These are phyloP conservation scores for Gibbula magus DNA, from an alignment of 2,888 invertebrate species.

Conservation along the genomic window DNA sequence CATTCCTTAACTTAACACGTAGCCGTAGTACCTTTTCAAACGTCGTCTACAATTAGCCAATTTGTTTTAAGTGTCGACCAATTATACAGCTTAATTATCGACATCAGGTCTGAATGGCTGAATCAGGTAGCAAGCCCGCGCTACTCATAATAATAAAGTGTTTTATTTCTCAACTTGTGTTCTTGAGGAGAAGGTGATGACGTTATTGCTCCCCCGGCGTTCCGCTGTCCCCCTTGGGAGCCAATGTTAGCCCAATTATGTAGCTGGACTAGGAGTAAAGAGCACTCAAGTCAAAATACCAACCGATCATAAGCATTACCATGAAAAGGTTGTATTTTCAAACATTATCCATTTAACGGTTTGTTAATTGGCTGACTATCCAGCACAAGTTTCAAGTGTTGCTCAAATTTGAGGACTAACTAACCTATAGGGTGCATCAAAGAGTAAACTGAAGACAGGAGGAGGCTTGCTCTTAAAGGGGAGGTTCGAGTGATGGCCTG, in stretches of 20 bases:
- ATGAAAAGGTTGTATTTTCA: conserved; percentile 15
- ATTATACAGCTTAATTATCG: conserved; percentile 17
- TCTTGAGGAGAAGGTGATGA: no score
- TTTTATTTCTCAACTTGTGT: neutral
- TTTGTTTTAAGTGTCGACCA: conserved; percentile 20
- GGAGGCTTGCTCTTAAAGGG: neutral
- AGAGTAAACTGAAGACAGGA: neutral
- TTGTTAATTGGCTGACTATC: conserved; percentile 6
- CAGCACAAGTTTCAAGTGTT: neutral
- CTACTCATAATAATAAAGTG: neutral
- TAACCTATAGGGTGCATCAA: neutral
- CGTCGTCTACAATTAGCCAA: conserved; percentile 18
- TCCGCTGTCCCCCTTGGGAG: neutral
- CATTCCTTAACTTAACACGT: conserved; percentile 15
- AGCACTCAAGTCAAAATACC: neutral
- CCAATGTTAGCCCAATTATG: conserved; percentile 1
- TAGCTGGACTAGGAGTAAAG: neutral
- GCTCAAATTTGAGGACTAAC: neutral
- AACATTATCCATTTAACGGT: conserved; percentile 14
- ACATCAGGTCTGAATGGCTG: neutral
- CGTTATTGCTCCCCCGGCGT: neutral
- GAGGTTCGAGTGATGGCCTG: no score
- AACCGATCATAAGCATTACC: neutral
- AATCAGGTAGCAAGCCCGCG: neutral
- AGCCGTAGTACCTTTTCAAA: conserved; percentile 14